Evolutionary conservation across 2,797 vertebrate species (phyloP), one percentile per base, ranked within the genome.

Genomic region (Malacoctenus gilli): DNA sequence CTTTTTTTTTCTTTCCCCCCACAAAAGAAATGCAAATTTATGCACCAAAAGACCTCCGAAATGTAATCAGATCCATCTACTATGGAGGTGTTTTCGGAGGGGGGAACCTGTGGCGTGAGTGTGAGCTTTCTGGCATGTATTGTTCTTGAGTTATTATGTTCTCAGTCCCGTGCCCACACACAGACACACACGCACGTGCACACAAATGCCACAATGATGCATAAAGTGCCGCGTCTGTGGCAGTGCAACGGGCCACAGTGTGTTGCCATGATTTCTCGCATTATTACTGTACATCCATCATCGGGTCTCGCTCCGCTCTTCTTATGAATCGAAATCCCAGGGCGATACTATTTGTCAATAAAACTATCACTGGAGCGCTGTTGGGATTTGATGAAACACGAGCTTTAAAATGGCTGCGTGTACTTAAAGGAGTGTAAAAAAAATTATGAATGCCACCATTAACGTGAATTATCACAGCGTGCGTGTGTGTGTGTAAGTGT

Each of bases 61-160:
- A 73, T 66, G 38, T 61, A 68, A 75, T 75, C 59, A 62, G 59
- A 75, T 68, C n/a, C 69, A 68, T 65, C 41, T 32, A 35, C 34
- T 36, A 38, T 23, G 20, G 21, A 65, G 36, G 23, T 35, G 31
- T 48, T 72, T 66, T 76, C 38, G 21, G 40, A n/a, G n/a, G n/a
- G 46, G 39, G 44, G 23, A 60, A 71, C 48, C 65, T 61, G 49
- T 18, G 35, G 59, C 46, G 54, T 50, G 40, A 15, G 23, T 46
- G 34, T 76, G 38, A 53, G 40, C 23, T 57, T 72, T 60, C 21
- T 63, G 69, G 51, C 49, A 68, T 66, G 56, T 39, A 62, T 68
- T 80, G 62, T 76, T 78, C 56, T 59, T 64, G 35, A 64, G 40
- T 54, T 67, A 63, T 67, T 59, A 44, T 66, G 60, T 50, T 53